phyloP scores from a whole-genome alignment of 2,113 vertebrate genomes.

The Apteryx owenii region DNA sequence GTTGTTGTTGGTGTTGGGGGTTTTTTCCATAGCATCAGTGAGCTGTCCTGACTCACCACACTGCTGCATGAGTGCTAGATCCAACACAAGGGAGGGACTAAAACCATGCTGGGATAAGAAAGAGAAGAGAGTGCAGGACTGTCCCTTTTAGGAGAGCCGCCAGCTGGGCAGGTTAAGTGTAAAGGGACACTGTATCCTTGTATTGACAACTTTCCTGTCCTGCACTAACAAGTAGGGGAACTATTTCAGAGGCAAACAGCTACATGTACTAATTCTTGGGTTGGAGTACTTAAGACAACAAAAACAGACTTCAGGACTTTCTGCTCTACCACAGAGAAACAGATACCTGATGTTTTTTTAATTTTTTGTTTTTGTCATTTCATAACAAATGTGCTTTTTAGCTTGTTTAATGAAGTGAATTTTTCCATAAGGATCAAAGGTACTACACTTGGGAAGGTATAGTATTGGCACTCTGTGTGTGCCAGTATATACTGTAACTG shows the following conservation, averaged over 20 bases:
- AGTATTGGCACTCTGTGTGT: not conserved
- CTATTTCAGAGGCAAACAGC: not conserved
- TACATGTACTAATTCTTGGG: not conserved
- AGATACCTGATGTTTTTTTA: not conserved
- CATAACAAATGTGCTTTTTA: not conserved
- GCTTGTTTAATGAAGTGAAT: not conserved
- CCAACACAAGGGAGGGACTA: not conserved
- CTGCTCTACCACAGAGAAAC: not conserved
- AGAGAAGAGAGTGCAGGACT: not conserved
- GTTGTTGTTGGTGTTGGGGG: too few species aligned
- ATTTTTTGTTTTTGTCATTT: not conserved
- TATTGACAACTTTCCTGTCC: not conserved
- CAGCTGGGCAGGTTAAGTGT: too few species aligned
- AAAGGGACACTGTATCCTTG: not conserved
- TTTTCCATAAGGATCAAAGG: not conserved
- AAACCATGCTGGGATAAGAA: too few species aligned
- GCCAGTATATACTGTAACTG: not conserved
- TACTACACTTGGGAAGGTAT: not conserved
- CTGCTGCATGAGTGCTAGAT: not conserved
- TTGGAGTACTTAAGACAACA: not conserved
- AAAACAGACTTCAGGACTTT: not conserved
- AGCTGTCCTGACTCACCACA: too few species aligned
- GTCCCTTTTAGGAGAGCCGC: not conserved
- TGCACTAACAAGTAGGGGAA: not conserved
- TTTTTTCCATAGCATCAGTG: rapidly evolving